Evolutionary conservation across 2,888 invertebrate species (phyloP), one percentile per base, ranked within the genome.

Genomic region (Lasioglossum marginatum): DNA sequence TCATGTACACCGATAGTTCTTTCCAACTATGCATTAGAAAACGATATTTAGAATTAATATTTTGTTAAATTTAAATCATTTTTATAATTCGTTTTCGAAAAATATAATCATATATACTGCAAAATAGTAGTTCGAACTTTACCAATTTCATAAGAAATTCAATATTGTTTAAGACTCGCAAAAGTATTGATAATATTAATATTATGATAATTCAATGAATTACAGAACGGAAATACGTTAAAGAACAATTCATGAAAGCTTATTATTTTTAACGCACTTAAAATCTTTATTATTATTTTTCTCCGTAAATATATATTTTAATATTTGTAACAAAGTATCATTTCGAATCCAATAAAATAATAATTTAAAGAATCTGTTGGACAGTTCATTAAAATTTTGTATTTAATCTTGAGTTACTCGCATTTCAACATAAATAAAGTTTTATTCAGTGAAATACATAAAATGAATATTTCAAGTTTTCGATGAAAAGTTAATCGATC

Each of bases 1-100:
- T 76, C 57, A 68, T 68, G 66, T 70, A 66, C 23, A 76, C 37
- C 31, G 31, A 79, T 66, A 63, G n/a, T 79, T 85, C 31, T 57
- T 75, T 43, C 57, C n/a, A 77, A 73, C 34, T 77, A 4, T 52
- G 52, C 57, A 57, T 34, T 68, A 37, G 68, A 37, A 68, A 68
- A 68, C 34, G 23, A 4, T 68, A 34, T 23, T 68, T 68, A 37
- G 37, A 34, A 37, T 48, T 48, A 52, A 14, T 10, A 43, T 45
- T 68, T 68, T 43, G 37, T 19, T n/a, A 40, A 31, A 40, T 63
- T 71, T 71, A 71, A 34, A 75, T 37, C n/a, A 48, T 48, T 60
- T 68, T 66, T 45, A 71, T 52, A 27, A 34, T 27, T 74, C 48
- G 40, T 37, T 77, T 72, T 82, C 19, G n/a, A 14, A 48, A 71